Percentiles rank a stretch among this genome's conserved stretches.
Conservation (phyloP, 1,140 invertebrate species). For the Scaptomyza pallida region DNA sequence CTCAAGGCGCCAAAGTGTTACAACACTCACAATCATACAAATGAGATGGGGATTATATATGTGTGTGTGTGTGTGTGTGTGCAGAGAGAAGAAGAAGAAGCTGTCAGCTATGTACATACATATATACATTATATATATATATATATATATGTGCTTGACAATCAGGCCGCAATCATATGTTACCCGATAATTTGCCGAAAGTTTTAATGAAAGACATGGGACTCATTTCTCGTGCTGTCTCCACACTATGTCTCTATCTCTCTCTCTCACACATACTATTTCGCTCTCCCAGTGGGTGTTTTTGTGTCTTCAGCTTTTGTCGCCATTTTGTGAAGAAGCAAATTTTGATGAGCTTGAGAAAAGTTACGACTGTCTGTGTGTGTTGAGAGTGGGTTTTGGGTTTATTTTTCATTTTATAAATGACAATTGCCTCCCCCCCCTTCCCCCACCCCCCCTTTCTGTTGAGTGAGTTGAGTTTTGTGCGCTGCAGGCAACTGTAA, state of each 20-base stretch:
- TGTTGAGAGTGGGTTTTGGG: slow-evolving; percentile 31
- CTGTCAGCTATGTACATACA: neutral
- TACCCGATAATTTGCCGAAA: slow-evolving; percentile 84
- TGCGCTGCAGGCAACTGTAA: slow-evolving; percentile 69
- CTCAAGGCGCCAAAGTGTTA: slow-evolving; percentile 78
- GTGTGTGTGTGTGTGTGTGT: neutral
- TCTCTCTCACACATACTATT: slow-evolving; percentile 10
- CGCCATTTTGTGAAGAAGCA: slow-evolving; percentile 70
- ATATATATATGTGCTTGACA: slow-evolving; percentile 57
- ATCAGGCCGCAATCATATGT: slow-evolving; percentile 83
- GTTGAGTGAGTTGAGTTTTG: slow-evolving; percentile 4
- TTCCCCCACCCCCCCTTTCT: too few relatives aligned
- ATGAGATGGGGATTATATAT: slow-evolving; percentile 6
- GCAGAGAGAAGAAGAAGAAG: too few relatives aligned
- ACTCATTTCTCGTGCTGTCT: slow-evolving; percentile 76
- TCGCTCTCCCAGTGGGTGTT: slow-evolving; percentile 4
- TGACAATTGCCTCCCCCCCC: slow-evolving; percentile 53
- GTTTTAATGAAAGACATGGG: slow-evolving; percentile 84
- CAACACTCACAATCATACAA: slow-evolving; percentile 44
- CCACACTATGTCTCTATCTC: slow-evolving; percentile 18
- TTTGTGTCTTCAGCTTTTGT: slow-evolving; percentile 42
- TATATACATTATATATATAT: slow-evolving; percentile 8
- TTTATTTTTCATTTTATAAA: slow-evolving; percentile 76
- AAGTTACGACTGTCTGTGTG: slow-evolving; percentile 42
- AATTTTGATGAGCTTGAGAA: slow-evolving; percentile 76